phyloP scores from a whole-genome alignment of 2,113 vertebrate species.

The Chamaetylas fuelleborni region DNA sequence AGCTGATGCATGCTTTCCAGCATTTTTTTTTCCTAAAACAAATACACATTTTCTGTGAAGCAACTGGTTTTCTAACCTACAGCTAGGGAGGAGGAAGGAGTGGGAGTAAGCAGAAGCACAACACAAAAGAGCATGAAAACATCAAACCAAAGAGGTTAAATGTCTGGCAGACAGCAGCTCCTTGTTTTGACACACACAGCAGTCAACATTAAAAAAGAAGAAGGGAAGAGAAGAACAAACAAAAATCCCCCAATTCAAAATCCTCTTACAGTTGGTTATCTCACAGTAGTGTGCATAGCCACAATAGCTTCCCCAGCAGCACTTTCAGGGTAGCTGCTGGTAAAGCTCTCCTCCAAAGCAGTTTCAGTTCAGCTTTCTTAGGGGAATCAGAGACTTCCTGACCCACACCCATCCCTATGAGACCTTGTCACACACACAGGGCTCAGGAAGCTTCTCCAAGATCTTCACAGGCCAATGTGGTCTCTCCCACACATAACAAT shows the following conservation, averaged over 20 bases:
- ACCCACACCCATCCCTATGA: not conserved
- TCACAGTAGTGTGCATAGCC: not conserved
- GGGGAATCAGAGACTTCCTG: not conserved
- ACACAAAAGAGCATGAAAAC: not conserved
- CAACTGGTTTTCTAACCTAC: slow-evolving; percentile 18
- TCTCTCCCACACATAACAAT: not conserved
- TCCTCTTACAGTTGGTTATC: not conserved
- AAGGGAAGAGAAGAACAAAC: not conserved
- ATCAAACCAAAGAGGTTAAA: not conserved
- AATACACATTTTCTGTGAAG: not conserved
- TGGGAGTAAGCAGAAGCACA: slow-evolving; percentile 45
- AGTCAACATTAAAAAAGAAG: not conserved
- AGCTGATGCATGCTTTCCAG: not conserved
- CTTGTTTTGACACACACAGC: not conserved
- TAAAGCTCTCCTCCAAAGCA: not conserved
- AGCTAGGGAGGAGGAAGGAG: slow-evolving; percentile 38
- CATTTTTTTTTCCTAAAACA: not conserved
- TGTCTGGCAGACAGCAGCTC: not conserved
- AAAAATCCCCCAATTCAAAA: not conserved
- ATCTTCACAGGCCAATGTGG: not conserved
- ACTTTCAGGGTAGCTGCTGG: not conserved
- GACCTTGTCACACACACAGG: not conserved
- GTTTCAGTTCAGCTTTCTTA: slow-evolving; percentile 61
- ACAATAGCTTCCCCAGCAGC: slow-evolving; percentile 2
- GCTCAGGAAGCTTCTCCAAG: not conserved